Evolutionary conservation across 1,140 invertebrate species (phyloP), one percentile per base, ranked within the genome.

Genomic region (Meloidogyne exigua): DNA sequence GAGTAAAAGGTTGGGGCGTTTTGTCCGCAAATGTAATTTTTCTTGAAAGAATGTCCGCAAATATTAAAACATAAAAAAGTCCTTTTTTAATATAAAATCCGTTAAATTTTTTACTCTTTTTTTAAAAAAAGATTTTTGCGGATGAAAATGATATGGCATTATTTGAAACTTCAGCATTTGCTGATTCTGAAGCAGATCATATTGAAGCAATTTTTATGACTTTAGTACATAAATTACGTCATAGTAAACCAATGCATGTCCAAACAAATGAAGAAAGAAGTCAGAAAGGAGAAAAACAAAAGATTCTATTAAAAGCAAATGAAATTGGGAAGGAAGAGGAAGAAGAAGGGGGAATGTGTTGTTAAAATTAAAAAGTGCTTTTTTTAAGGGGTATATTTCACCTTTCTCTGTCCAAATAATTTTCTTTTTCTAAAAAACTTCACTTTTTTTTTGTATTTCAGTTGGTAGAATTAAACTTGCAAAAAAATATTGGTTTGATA

Each of bases 201-300:
- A 92, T 94, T 32, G 92, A 93, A 84, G 91, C 92, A 0, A 93
- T 94, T 82, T 94, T 94, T 87, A 89, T 93, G 90, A 93, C 92
- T 0, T 86, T 94, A 25, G 92, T 92, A 18, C 92, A 93, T 87
- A 92, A 92, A 85, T 86, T 93, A 26, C 91, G 92, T 84, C 90
- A 90, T 77, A 90, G 90, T 49, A 91, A 91, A 83, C 90, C 91
- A 0, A 90, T 92, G 89, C 86, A 87, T 64, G 85, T 87, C 12
- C 85, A 87, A 72, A 76, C 81, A 25, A 75, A 83, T 36, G 76
- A 82, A 25, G 86, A 87, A 67, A 28, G 86, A 36, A 71, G 74
- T 23, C 64, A 76, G 62, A 80, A 79, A 39, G 85, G 76, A 13
- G 11, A 63, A 25, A 4, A 57, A 57, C 75, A 83, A 39, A 81